A percentile compares a stretch with the other conserved stretches of the same genome.
These are phyloP conservation scores for Melipona beecheii DNA, from an alignment of 2,888 invertebrate genomes.

Conservation along the genomic window DNA sequence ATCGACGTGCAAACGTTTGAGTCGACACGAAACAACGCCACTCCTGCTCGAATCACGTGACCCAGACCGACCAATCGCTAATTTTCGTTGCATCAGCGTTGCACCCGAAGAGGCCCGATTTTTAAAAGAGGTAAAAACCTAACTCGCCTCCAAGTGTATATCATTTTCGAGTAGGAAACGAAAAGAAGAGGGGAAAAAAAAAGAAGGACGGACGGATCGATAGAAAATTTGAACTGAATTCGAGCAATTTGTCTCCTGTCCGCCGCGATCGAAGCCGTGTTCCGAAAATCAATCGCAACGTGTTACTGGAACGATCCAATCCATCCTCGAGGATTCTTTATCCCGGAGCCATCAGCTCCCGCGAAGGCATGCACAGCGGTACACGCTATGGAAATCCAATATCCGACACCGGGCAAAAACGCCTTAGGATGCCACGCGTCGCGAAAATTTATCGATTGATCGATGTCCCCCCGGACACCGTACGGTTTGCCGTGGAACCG, in stretches of 20 bases:
- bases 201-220: conserved; percentile 25
- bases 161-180: not conserved
- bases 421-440: conserved; percentile 59
- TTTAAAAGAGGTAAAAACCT: not conserved
- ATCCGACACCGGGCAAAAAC: conserved; percentile 66
- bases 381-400: conserved; percentile 66
- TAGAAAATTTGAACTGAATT: conserved; percentile 42
- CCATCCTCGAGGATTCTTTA: conserved; percentile 65
- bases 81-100: too few species aligned
- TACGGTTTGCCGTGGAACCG: conserved; percentile 41
- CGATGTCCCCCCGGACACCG: conserved; percentile 50
- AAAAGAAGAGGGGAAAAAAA: not conserved
- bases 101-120: too few species aligned
- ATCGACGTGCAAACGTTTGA: too few species aligned
- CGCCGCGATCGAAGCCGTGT: conserved; percentile 44
- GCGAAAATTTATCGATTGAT: conserved; percentile 62
- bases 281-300: conserved; percentile 63
- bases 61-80: too few species aligned
- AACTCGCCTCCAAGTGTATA: not conserved
- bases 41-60: too few species aligned
- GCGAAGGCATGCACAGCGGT: conserved; percentile 57
- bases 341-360: conserved; percentile 52
- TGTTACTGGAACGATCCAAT: conserved; percentile 66
- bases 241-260: conserved; percentile 58
- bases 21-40: too few species aligned